Conservation (phyloP, 2,888 invertebrate species). For the Tachina lurida region DNA sequence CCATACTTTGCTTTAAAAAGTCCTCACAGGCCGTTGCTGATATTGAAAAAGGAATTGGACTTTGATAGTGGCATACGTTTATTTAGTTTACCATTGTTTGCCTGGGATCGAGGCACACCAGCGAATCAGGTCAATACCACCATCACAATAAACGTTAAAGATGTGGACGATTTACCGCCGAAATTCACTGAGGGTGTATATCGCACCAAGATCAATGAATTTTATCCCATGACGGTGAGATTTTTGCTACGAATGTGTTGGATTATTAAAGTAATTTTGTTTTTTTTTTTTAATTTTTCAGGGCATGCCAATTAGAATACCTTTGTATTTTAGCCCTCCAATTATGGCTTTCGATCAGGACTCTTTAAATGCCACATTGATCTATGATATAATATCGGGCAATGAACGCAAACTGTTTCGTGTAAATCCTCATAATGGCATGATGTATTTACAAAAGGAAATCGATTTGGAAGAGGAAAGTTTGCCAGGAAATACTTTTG, state of each 20-base stretch:
- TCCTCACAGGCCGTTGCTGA: slow-evolving; percentile 90
- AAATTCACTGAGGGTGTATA: slow-evolving; percentile 92
- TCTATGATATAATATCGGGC: slow-evolving; percentile 91
- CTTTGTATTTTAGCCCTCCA: slow-evolving; percentile 87
- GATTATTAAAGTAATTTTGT: background rate
- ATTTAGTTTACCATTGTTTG: slow-evolving; percentile 89
- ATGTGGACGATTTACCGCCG: slow-evolving; percentile 92
- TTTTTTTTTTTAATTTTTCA: slow-evolving; percentile 78
- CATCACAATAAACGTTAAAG: slow-evolving; percentile 88
- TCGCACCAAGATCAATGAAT: slow-evolving; percentile 91
- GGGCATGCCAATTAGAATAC: slow-evolving; percentile 89
- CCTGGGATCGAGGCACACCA: slow-evolving; percentile 92
- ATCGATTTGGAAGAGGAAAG: slow-evolving; percentile 91
- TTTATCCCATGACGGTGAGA: slow-evolving; percentile 90
- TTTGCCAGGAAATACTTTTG: slow-evolving; percentile 89
- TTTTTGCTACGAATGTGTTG: background rate
- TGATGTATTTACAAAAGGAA: slow-evolving; percentile 90
- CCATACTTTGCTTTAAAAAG: slow-evolving; percentile 89
- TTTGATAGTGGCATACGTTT: slow-evolving; percentile 91
- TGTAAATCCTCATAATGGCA: slow-evolving; percentile 89
- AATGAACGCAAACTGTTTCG: slow-evolving; percentile 91
- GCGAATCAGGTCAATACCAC: slow-evolving; percentile 89
- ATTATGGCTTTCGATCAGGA: slow-evolving; percentile 93
- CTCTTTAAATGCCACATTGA: slow-evolving; percentile 88
- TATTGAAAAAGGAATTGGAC: slow-evolving; percentile 89